Conservation (phyloP, 1,140 invertebrate genomes). For the Zaprionus vittiger region DNA sequence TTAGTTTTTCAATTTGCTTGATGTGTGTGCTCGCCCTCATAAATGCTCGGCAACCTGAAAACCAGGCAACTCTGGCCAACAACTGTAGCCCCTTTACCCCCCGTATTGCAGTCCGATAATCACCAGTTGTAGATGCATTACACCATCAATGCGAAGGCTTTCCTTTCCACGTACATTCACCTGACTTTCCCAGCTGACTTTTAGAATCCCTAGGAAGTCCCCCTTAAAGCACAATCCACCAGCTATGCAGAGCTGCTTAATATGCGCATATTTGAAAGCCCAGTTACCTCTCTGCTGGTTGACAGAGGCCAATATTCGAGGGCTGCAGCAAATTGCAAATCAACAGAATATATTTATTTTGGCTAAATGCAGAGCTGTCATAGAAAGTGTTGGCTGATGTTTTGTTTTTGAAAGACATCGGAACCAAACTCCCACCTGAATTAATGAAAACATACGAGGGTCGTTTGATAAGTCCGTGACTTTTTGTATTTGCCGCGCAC, state of each 20-base stretch:
- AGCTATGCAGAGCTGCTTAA: background rate
- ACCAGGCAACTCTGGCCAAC: background rate
- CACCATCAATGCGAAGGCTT: background rate
- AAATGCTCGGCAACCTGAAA: constrained; percentile 41
- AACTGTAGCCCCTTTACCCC: background rate
- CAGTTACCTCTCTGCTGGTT: background rate
- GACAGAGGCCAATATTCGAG: background rate
- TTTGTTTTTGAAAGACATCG: no score
- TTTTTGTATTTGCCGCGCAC: no score
- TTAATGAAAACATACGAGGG: no score
- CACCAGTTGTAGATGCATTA: background rate
- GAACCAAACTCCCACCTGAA: no score
- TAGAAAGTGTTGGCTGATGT: no score
- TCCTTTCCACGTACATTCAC: no score
- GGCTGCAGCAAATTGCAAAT: no score
- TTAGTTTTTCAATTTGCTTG: constrained; percentile 76
- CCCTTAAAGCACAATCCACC: background rate
- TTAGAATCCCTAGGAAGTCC: background rate
- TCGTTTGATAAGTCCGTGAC: no score
- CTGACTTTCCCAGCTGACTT: background rate
- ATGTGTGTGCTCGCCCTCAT: constrained; percentile 52
- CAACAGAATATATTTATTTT: no score
- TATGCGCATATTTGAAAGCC: background rate
- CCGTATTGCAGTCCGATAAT: background rate
- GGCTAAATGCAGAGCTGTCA: no score